Evolutionary conservation across 2,113 vertebrate species (phyloP).

Genomic region (Ageneiosus marmoratus): DNA sequence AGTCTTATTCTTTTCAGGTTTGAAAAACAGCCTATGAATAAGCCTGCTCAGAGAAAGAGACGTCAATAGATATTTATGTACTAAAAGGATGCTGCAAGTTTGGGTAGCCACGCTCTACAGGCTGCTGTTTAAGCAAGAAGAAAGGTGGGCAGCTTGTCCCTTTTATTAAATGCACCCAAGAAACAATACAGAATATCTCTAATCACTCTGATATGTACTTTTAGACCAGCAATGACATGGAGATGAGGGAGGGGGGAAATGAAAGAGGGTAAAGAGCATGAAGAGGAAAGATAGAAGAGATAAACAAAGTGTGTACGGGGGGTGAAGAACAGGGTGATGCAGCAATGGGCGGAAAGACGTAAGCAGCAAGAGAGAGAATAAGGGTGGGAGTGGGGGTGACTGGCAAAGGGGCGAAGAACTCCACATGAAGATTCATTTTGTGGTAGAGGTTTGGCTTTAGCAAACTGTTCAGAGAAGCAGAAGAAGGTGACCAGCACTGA

Average conservation of each 20-base stretch:
- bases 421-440: constrained; percentile 34
- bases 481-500: not conserved
- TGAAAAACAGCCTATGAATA: constrained; percentile 33
- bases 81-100: constrained; percentile 14
- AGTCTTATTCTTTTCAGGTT: constrained; percentile 22
- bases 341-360: constrained; percentile 50
- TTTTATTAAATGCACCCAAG: constrained; percentile 47
- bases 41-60: constrained; percentile 6
- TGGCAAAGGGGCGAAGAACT: constrained; percentile 26
- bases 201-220: constrained; percentile 68
- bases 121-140: constrained; percentile 26
- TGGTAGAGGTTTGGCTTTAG: constrained; percentile 4
- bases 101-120: constrained; percentile 9
- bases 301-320: constrained; percentile 46
- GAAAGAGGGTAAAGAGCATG: constrained; percentile 55
- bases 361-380: constrained; percentile 48
- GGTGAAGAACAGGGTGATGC: constrained; percentile 50
- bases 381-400: constrained; percentile 32
- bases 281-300: constrained; percentile 59
- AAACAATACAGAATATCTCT: constrained; percentile 55
- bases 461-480: not conserved
- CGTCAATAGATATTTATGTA: constrained; percentile 39
- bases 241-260: constrained; percentile 63
- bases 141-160: constrained; percentile 20
- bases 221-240: constrained; percentile 60